A percentile compares a stretch with the other conserved stretches of the same genome.
These are phyloP conservation scores for Hyposoter didymator DNA, from an alignment of 2,888 invertebrate genomes.

Conservation along the genomic window DNA sequence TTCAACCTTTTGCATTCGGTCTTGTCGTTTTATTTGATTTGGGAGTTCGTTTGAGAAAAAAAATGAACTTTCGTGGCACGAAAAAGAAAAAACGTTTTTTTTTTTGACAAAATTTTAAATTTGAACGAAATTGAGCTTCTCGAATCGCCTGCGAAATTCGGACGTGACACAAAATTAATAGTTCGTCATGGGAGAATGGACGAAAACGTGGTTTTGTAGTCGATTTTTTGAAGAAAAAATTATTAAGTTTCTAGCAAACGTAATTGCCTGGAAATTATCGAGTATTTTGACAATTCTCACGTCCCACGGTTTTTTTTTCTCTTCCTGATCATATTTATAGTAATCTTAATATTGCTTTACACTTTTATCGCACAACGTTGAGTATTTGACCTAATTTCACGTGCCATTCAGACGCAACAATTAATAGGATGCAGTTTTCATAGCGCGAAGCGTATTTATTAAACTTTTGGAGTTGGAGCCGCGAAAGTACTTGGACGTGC, in stretches of 20 bases:
- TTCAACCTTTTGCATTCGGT: neutral
- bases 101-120: neutral
- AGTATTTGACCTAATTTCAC: constrained; percentile 41
- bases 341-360: constrained; percentile 65
- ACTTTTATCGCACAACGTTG: constrained; percentile 47
- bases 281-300: neutral
- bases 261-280: neutral
- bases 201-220: neutral
- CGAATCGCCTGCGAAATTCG: constrained; percentile 6
- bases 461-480: constrained; percentile 5
- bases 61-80: too few relatives aligned
- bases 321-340: neutral
- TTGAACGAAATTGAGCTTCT: neutral
- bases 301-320: neutral
- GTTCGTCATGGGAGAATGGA: constrained; percentile 14
- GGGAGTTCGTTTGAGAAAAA: neutral
- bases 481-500: constrained; percentile 61
- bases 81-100: too few relatives aligned
- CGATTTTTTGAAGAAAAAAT: neutral
- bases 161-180: constrained; percentile 41
- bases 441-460: constrained; percentile 48
- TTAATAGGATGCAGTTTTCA: constrained; percentile 47
- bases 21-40: neutral
- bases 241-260: neutral
- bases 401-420: constrained; percentile 36